Percentiles rank a stretch among this genome's conserved stretches.
Conservation (phyloP, 37 sponge, comb jelly and placozoan genomes). For the Geodia barretti region DNA sequence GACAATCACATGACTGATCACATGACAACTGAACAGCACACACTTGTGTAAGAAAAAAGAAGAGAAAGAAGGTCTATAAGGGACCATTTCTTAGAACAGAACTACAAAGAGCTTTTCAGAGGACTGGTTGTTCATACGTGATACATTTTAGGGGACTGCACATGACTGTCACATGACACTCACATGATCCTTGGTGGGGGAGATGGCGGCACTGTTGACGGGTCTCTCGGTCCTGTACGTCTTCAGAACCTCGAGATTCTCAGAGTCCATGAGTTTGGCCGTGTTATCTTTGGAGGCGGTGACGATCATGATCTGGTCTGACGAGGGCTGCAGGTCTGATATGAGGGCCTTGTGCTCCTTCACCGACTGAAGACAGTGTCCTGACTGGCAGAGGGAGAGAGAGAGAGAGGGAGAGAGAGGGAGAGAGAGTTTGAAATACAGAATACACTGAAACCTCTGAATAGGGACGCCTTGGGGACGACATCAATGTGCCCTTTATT, state of each 20-base stretch:
- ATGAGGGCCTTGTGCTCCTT: conserved; percentile 55
- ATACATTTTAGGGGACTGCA: too few relatives aligned
- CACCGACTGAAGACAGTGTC: background rate
- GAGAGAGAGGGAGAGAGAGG: background rate
- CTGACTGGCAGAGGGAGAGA: background rate
- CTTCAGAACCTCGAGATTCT: conserved; percentile 79
- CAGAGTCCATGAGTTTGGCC: conserved; percentile 91
- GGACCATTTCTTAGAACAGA: too few relatives aligned
- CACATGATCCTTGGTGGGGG: conserved; percentile 91
- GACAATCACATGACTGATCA: too few relatives aligned
- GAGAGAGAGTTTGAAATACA: background rate
- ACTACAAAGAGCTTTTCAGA: too few relatives aligned
- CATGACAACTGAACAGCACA: too few relatives aligned
- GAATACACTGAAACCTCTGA: background rate
- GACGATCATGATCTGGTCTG: conserved; percentile 78
- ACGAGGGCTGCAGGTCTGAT: conserved; percentile 71
- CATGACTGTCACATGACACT: too few relatives aligned
- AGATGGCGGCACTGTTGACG: conserved; percentile 95
- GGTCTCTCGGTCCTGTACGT: conserved; percentile 94
- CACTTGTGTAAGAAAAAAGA: too few relatives aligned
- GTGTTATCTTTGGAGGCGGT: conserved; percentile 91
- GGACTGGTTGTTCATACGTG: too few relatives aligned
- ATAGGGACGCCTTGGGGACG: too few relatives aligned
- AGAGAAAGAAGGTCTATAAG: too few relatives aligned
- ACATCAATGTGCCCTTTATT: too few relatives aligned